A percentile compares a stretch with the other conserved stretches of the same genome.
Conservation (phyloP, 2,888 invertebrate species). For the Eupithecia dodoneata region DNA sequence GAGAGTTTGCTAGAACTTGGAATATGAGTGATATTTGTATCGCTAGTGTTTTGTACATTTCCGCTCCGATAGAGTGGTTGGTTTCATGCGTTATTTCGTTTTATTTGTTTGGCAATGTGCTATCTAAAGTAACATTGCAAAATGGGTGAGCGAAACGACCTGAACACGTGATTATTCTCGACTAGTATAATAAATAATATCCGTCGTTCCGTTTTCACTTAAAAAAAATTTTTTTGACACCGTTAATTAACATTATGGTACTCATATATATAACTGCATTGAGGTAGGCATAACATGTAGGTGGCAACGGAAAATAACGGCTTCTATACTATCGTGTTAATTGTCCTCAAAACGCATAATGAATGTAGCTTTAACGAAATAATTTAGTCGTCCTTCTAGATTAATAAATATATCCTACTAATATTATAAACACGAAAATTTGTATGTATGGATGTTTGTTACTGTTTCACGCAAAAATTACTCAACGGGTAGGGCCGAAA, state of each 20-base stretch:
- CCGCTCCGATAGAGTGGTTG: background rate
- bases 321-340: background rate
- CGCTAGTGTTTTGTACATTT: constrained; percentile 23
- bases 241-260: background rate
- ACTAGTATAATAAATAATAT: background rate
- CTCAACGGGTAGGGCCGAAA: too few relatives aligned
- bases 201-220: background rate
- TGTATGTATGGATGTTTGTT: too few relatives aligned
- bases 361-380: background rate
- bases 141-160: background rate
- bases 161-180: background rate
- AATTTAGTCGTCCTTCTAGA: background rate
- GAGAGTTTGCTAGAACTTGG: constrained; percentile 4
- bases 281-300: background rate
- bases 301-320: background rate
- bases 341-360: background rate
- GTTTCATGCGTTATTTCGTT: background rate
- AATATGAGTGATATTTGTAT: constrained; percentile 17
- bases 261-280: background rate
- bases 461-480: too few relatives aligned
- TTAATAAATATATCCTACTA: too few relatives aligned
- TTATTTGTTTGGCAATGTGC: background rate
- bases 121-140: background rate
- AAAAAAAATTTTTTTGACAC: background rate
- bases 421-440: too few relatives aligned